Conservation (phyloP, 2,797 vertebrate genomes). For the Pempheris klunzingeri region DNA sequence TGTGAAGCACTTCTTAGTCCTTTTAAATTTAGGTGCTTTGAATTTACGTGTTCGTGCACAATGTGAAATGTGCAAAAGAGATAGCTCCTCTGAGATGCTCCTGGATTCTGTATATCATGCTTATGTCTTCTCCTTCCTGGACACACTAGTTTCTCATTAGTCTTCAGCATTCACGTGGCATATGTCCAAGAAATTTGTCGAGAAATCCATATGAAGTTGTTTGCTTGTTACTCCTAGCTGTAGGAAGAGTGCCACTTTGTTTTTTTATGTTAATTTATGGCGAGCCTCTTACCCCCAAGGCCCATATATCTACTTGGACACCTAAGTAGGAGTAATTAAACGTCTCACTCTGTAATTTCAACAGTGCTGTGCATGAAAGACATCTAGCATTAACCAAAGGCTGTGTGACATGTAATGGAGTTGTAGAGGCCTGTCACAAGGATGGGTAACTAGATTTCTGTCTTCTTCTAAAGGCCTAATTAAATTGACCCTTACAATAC, state of each 20-base stretch:
- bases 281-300: slow-evolving; percentile 39
- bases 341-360: slow-evolving; percentile 49
- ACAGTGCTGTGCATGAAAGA: slow-evolving; percentile 22
- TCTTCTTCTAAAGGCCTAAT: background rate
- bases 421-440: slow-evolving; percentile 29
- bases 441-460: slow-evolving; percentile 30
- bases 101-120: slow-evolving; percentile 72
- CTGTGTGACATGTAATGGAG: slow-evolving; percentile 45
- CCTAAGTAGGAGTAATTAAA: slow-evolving; percentile 63
- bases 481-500: background rate
- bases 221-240: slow-evolving; percentile 59
- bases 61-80: slow-evolving; percentile 62
- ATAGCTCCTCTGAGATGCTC: slow-evolving; percentile 64
- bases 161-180: slow-evolving; percentile 66
- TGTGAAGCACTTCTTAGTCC: background rate
- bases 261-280: slow-evolving; percentile 76
- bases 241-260: slow-evolving; percentile 56
- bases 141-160: slow-evolving; percentile 82
- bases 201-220: slow-evolving; percentile 65
- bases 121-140: slow-evolving; percentile 77
- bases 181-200: slow-evolving; percentile 72
- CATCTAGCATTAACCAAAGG: slow-evolving; percentile 43
- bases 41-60: slow-evolving; percentile 3
- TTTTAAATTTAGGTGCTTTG: slow-evolving; percentile 18
- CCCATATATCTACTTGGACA: slow-evolving; percentile 55